Conservation (phyloP, 1,140 invertebrate species). For the Ditylenchus dipsaci region DNA sequence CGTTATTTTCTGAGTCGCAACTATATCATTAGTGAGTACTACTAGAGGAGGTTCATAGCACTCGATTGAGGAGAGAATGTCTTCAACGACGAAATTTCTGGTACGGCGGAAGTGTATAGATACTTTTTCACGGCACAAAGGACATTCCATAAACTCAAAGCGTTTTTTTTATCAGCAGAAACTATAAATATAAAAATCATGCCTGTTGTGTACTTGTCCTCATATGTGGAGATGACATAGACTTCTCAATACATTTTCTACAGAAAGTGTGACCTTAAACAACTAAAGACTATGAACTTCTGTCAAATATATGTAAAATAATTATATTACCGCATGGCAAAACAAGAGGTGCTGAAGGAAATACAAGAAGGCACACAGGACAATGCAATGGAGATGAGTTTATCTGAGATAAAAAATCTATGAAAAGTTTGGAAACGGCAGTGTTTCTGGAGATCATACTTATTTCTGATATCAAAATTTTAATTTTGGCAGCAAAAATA, state of each 20-base stretch:
- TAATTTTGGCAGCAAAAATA: too few species aligned
- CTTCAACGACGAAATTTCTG: constrained; percentile 27
- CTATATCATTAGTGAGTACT: constrained; percentile 5
- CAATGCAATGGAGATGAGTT: constrained; percentile 33
- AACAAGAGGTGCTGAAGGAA: constrained; percentile 16
- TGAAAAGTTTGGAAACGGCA: too few species aligned
- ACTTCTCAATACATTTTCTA: constrained; percentile 4
- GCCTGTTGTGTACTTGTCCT: neutral
- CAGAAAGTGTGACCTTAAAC: constrained; percentile 22
- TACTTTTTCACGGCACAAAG: constrained; percentile 14
- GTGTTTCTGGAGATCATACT: too few species aligned
- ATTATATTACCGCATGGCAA: constrained; percentile 20
- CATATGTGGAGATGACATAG: neutral
- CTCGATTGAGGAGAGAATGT: constrained; percentile 21
- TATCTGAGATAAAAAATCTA: constrained; percentile 8
- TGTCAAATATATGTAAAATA: too few species aligned
- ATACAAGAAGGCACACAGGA: constrained; percentile 26
- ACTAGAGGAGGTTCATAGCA: constrained; percentile 6
- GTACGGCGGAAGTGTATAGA: neutral
- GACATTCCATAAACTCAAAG: constrained; percentile 21
- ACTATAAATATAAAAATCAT: neutral
- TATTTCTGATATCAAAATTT: too few species aligned
- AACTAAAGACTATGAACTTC: too few species aligned
- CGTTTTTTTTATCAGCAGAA: neutral
- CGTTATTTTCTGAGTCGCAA: constrained; percentile 28